Base-by-base conservation (phyloP, 2,113 vertebrate genomes). In the Progne subis region DNA sequence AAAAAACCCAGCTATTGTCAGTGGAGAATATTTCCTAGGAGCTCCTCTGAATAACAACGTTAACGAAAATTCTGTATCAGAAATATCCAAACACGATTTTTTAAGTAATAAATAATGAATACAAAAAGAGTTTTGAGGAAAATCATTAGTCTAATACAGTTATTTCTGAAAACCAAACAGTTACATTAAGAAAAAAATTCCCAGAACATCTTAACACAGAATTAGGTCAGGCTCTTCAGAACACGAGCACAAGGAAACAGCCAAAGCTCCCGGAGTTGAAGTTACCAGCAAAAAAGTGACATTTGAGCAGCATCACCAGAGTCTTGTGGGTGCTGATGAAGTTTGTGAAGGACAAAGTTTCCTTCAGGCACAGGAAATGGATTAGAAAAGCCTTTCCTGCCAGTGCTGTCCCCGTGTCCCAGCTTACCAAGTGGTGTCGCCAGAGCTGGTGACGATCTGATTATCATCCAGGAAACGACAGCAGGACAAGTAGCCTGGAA, bases 401-500 rank as follows among this genome's bases (percentile, higher is more conserved):
- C 29, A 61, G 50, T 3, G 70, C 32, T 8, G 18, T 46, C 77
- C 71, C 44, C 34, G 3, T 49, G 19, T 13, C 32, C 17, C 64
- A 64, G 98, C 99, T 99, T 96, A 99, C 99, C 99, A 99, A 97
- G 98, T 99, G 98, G 99, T 99, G 98, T 99, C 99, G 79, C 99
- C 99, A 98, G 99, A 99, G 98, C 99, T 99, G 93, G 99, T 99
- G 95, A 99, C 98, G 47, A 99, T 99, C 98, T 99, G 99, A 98
- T 99, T 99, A 98, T 99, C 99, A 97, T 99, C 99, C 98, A 99
- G 98, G 97, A 99, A 99, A 94, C 99, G 99, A 98, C 99, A 99
- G 97, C 99, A 99, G 95, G 99, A 99, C 98, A 99, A 98, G 97
- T 99, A 99, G 96, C 99, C 99, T 99, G 96, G 46, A 82, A 94